These are phyloP conservation scores for Cheilosia scutellata DNA, from an alignment of 2,888 invertebrate genomes.

Conservation along the genomic window DNA sequence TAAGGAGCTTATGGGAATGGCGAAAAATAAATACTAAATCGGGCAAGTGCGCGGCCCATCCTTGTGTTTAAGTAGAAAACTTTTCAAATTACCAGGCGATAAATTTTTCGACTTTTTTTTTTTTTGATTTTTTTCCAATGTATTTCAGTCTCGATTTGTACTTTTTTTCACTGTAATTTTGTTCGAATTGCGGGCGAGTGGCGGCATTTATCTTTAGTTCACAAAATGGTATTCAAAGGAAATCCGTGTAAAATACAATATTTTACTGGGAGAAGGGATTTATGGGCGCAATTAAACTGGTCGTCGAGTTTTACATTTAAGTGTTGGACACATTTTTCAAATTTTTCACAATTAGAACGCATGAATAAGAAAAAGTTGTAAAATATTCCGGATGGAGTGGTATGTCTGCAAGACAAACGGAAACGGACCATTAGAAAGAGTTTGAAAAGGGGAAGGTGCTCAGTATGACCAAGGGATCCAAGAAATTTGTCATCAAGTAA, in stretches of 20 bases:
- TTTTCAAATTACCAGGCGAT: slow-evolving; percentile 76
- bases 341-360: slow-evolving; percentile 66
- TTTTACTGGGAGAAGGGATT: slow-evolving; percentile 44
- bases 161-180: slow-evolving; percentile 18
- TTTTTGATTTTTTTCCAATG: slow-evolving; percentile 30
- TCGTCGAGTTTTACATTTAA: slow-evolving; percentile 21
- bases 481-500: too few species aligned
- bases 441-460: not conserved
- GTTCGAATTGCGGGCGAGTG: slow-evolving; percentile 30
- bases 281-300: slow-evolving; percentile 61
- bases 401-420: not conserved
- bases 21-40: slow-evolving; percentile 10
- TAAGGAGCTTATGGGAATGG: not conserved
- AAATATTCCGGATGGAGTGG: not conserved
- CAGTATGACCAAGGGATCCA: too few species aligned
- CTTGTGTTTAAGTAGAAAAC: slow-evolving; percentile 73
- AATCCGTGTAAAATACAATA: slow-evolving; percentile 38
- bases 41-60: slow-evolving; percentile 26
- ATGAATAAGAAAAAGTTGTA: slow-evolving; percentile 39
- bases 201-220: slow-evolving; percentile 40
- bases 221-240: slow-evolving; percentile 24
- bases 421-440: not conserved
- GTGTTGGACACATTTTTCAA: slow-evolving; percentile 26
- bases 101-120: slow-evolving; percentile 64
- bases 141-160: slow-evolving; percentile 2